Evolutionary conservation across 2,797 vertebrate genomes (phyloP), one percentile per base, ranked within the genome.

Genomic region (Notamacropus eugenii): DNA sequence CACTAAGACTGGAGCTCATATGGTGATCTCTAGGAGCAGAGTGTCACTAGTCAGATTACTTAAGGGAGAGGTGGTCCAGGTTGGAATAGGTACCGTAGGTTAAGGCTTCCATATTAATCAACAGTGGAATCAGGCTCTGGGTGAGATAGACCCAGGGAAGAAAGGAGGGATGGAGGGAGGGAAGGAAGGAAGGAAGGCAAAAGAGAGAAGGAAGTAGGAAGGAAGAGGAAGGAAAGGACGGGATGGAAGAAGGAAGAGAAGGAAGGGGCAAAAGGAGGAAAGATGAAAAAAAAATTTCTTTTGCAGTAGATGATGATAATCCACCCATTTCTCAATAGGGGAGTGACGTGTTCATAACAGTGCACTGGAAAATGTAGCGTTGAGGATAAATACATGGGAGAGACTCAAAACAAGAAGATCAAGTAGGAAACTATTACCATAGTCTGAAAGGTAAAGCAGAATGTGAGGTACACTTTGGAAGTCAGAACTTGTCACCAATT

Each of bases 171-270:
- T 31, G 31, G 2, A 16, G 34, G 5, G 5, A n/a, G 14, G 13
- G 16, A 16, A 5, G 12, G 5, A 14, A 1, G 22, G 16, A 14
- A 14, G 34, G 5, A 16, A 8, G 62, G 1, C 2, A 4, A 31
- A 28, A 29, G 24, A 10, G 57, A 29, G 28, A 27, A 28, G 28
- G 27, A 31, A 27, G 27, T 0, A 52, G 5, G 27, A 2, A 8
- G 3, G 11, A 1, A 29, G 13, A 52, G 5, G 27, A 2, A 8
- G 3, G 11, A 1, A 29, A 34, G 31, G 31, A 34, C 4, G 4
- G 31, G 14, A 34, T 4, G 4, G 11, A 29, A 12, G 5, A 3
- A 5, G 24, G 5, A 29, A 59, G 10, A 12, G 11, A 11, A 12
- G 58, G 29, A 59, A 10, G 8, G 10, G 27, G 24, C 29, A 31